Evolutionary conservation across 2,113 vertebrate genomes (phyloP), one percentile per base, ranked within the genome.

Genomic region (Corythoichthys intestinalis): DNA sequence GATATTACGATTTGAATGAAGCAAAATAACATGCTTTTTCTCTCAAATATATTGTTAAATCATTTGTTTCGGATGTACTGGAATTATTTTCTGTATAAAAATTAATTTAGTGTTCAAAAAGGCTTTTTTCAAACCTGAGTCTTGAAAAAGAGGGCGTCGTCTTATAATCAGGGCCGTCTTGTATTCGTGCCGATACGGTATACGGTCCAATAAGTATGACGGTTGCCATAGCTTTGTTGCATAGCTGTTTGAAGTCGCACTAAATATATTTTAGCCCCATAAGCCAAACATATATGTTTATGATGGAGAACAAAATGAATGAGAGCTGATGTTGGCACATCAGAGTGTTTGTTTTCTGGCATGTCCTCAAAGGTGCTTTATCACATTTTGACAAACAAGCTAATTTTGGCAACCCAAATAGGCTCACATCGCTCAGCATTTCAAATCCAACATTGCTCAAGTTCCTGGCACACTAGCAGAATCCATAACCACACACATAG

Each of bases 391-490:
- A 81, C 77, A 59, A 61, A 75, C 60, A 44, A 50, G 60, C 76
- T 87, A 70, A 85, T 80, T 82, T 73, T 62, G 59, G 74, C 61
- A 75, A 71, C 2, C 17, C 71, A 79, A 72, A 71, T 65, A 17
- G 67, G 69, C 77, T 69, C 65, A 70, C 58, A 39, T 82, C 82
- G 77, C 72, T 81, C 72, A 73, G 65, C 71, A 77, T 87, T 81
- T 77, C 37, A 72, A 76, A 79, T 70, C 73, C 70, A 66, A 50
- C 71, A 65, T 58, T 71, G 82, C 84, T 85, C 80, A 77, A 76
- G 75, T 83, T 83, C 73, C 79, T 62, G 46, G 62, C 78, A 71
- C 73, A 77, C 58, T 67, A 48, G 64, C 37, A 4, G 46, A 7
- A 7, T 53, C 65, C 75, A 60, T 61, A 69, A 28, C 20, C 20